Evolutionary conservation across 2,888 invertebrate species (phyloP).

Genomic region (Athripsodes cinereus): DNA sequence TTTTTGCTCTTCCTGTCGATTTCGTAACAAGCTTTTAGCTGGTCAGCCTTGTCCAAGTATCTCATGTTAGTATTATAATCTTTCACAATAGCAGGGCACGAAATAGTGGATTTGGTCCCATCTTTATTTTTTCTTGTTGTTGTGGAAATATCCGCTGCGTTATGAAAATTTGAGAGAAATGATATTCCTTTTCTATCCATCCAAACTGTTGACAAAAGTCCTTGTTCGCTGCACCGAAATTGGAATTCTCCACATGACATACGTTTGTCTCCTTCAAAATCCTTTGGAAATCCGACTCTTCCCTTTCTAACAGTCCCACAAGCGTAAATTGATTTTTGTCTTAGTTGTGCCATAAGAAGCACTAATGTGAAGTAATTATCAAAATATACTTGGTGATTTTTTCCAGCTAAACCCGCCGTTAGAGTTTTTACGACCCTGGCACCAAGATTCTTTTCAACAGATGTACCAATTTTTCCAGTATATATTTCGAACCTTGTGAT

Average conservation of each 20-base stretch:
- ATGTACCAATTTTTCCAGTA: constrained; percentile 7
- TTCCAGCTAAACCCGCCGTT: constrained; percentile 19
- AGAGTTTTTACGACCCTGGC: constrained; percentile 26
- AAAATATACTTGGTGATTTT: constrained; percentile 27
- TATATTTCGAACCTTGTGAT: constrained; percentile 3
- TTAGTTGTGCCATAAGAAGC: constrained; percentile 16
- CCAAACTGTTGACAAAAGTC: constrained; percentile 27
- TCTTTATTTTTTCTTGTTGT: constrained; percentile 26
- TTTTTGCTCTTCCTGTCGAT: constrained; percentile 31
- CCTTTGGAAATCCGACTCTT: constrained; percentile 7
- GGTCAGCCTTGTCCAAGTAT: constrained; percentile 32
- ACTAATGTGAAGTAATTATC: constrained; percentile 28
- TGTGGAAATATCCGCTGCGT: constrained; percentile 19
- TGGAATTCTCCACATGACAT: constrained; percentile 21
- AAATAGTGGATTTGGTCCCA: constrained; percentile 25
- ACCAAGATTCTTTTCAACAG: constrained; percentile 18
- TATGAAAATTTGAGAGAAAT: constrained; percentile 26
- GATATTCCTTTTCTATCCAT: constrained; percentile 25
- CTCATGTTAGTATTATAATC: constrained; percentile 32
- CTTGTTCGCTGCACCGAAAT: constrained; percentile 21
- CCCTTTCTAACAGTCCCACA: constrained; percentile 27
- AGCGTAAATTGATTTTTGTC: constrained; percentile 25
- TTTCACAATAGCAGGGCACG: constrained; percentile 29
- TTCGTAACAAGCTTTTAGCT: constrained; percentile 30
- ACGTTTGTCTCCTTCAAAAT: constrained; percentile 17